Evolutionary conservation across 2,797 vertebrate species (phyloP).

Genomic region (Eremophila alpestris): DNA sequence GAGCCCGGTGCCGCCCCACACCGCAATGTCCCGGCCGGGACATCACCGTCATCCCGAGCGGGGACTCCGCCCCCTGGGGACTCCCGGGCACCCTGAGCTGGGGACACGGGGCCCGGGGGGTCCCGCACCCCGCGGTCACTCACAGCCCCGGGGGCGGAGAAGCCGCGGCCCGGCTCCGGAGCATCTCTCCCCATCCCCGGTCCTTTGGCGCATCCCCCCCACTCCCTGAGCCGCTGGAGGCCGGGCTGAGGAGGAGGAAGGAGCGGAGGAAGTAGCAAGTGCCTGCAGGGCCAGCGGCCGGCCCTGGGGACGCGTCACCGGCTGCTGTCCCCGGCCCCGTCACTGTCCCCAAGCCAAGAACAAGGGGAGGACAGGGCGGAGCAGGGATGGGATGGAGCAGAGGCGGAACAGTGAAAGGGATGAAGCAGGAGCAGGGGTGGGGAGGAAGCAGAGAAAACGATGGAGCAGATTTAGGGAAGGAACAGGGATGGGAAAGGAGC

Average conservation of each 20-base stretch:
- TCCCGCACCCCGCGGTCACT: not conserved
- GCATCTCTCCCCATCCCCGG: not conserved
- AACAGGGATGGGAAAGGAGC: not conserved
- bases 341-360: not conserved
- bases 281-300: not conserved
- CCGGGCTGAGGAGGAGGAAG: not conserved
- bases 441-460: not conserved
- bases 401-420: not conserved
- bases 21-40: not conserved
- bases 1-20: not conserved
- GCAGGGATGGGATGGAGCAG: too few relatives aligned
- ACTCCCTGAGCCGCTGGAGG: not conserved
- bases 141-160: not conserved
- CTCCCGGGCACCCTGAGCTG: not conserved
- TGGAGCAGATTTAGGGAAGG: not conserved
- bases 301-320: not conserved
- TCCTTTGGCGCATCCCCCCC: not conserved
- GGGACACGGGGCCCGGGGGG: not conserved
- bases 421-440: not conserved
- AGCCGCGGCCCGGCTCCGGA: not conserved
- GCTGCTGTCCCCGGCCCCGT: not conserved
- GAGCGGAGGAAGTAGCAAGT: not conserved
- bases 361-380: not conserved
- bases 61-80: not conserved
- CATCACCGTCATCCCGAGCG: not conserved